Conservation (phyloP, 2,888 invertebrate genomes). For the Drosophila multiciliata region DNA sequence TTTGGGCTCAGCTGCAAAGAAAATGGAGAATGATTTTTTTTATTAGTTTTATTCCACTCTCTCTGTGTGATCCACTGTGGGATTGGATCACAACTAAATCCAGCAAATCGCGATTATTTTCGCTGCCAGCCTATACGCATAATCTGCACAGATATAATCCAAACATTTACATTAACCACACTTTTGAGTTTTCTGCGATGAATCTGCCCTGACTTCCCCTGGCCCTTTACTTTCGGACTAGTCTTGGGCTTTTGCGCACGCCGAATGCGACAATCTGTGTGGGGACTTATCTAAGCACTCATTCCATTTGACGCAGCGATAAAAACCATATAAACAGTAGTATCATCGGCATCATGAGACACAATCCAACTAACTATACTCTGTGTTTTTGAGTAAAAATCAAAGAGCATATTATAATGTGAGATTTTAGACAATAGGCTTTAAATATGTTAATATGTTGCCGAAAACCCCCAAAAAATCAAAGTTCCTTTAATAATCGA, state of each 20-base stretch:
- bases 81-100: slow-evolving; percentile 27
- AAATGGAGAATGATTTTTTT: slow-evolving; percentile 10
- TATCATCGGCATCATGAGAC: slow-evolving; percentile 41
- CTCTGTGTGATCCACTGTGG: slow-evolving; percentile 17
- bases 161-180: slow-evolving; percentile 46
- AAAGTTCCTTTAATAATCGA: not conserved
- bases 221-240: slow-evolving; percentile 17
- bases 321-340: slow-evolving; percentile 55
- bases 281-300: slow-evolving; percentile 63
- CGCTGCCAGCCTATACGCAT: slow-evolving; percentile 16
- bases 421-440: not conserved
- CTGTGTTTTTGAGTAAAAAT: not conserved
- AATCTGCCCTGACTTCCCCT: slow-evolving; percentile 34
- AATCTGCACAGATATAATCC: slow-evolving; percentile 27
- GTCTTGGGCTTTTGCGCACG: slow-evolving; percentile 28
- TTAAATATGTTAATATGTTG: not conserved
- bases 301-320: slow-evolving; percentile 70
- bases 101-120: slow-evolving; percentile 42
- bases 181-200: slow-evolving; percentile 13
- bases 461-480: not conserved
- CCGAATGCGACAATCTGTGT: slow-evolving; percentile 62
- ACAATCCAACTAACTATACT: slow-evolving; percentile 7
- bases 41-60: not conserved
- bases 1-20: slow-evolving; percentile 37
- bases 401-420: not conserved